Evolutionary conservation across 2,113 vertebrate species (phyloP).

Genomic region (Apistogramma diplotaenia): DNA sequence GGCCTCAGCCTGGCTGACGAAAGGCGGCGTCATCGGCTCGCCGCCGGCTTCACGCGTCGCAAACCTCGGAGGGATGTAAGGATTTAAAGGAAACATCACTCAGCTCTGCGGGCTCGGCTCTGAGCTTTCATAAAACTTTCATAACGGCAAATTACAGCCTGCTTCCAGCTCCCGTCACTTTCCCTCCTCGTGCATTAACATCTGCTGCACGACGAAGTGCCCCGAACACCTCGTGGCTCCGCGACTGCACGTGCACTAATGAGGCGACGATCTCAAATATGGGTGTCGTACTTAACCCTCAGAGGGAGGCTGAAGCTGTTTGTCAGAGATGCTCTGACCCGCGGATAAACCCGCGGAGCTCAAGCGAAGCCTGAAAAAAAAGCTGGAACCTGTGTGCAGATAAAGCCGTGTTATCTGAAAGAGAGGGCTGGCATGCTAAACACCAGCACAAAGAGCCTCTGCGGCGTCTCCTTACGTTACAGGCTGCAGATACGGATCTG

Average conservation of each 20-base stretch:
- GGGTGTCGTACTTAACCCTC: not conserved
- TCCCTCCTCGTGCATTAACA: not conserved
- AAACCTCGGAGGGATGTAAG: not conserved
- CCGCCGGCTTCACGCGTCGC: not conserved
- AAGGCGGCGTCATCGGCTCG: not conserved
- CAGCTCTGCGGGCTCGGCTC: not conserved
- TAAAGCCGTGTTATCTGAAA: not conserved
- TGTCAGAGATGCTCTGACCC: not conserved
- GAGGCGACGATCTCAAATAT: not conserved
- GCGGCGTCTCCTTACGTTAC: not conserved
- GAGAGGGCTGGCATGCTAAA: not conserved
- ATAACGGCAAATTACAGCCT: not conserved
- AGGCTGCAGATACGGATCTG: slow-evolving; percentile 4
- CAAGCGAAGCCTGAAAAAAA: not conserved
- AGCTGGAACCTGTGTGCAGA: slow-evolving; percentile 3
- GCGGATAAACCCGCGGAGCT: not conserved
- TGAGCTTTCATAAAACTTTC: slow-evolving; percentile 29
- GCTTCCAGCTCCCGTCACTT: not conserved
- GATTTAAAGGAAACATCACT: slow-evolving; percentile 41
- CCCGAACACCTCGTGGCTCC: not conserved
- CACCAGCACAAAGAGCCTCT: not conserved
- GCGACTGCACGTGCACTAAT: not conserved
- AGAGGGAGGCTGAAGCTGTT: not conserved
- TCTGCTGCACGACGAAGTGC: not conserved
- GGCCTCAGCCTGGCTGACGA: not conserved